Base-by-base conservation (phyloP, 2,113 vertebrate genomes). In the Eonycteris spelaea region DNA sequence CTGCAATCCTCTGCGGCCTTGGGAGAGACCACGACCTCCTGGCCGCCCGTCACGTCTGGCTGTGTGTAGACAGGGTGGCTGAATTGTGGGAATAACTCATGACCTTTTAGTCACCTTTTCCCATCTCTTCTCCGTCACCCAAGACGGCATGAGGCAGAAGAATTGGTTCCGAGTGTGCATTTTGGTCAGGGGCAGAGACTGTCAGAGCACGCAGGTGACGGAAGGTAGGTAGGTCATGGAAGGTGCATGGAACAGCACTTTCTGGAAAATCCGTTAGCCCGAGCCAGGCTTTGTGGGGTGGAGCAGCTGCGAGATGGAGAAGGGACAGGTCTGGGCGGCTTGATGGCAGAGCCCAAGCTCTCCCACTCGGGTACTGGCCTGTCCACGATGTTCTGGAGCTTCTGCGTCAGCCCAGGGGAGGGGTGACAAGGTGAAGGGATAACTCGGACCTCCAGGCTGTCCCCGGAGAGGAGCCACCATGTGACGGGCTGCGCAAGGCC, bases 331-430 rank as follows among this genome's bases (percentile, higher is more conserved):
- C 70, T 18, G 40, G 30, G 28, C 12, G 5, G 10, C n/a, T 30
- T 8, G 4, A 45, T 6, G 38, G 48, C 48, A 7, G 40, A 15
- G 38, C 3, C 21, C 35, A 77, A 10, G 22, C 13, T n/a, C 11
- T 38, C 61, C 55, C 15, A 4, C 3, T 15, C n/a, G n/a, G n/a
- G n/a, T n/a, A n/a, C n/a, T n/a, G n/a, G n/a, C n/a, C n/a, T n/a
- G n/a, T n/a, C n/a, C n/a, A n/a, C n/a, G n/a, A n/a, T n/a, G n/a
- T n/a, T n/a, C n/a, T n/a, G n/a, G n/a, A n/a, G n/a, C n/a, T n/a
- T n/a, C n/a, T n/a, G n/a, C n/a, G 24, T 7, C 48, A 33, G 19
- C 26, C 7, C 12, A 2, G n/a, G 26, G 0, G 0, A 28, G 7
- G 1, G 8, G 4, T 38, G 6, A 6, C 12, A 28, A 43, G 43